Base-by-base conservation (phyloP, 2,888 invertebrate species). In the Eremobia ochroleuca region DNA sequence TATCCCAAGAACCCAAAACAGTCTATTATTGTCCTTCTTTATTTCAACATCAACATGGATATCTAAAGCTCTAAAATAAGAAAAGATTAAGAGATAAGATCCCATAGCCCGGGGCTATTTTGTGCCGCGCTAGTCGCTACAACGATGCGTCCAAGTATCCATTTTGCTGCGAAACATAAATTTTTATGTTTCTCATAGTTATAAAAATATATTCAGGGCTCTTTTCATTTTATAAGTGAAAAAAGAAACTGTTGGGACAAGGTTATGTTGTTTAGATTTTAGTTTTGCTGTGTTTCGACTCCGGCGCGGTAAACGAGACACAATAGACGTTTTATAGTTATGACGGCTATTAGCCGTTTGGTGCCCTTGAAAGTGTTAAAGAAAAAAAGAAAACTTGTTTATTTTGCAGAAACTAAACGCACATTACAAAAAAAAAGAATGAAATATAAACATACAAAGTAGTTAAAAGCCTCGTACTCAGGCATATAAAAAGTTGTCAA, bases 141-240 rank as follows among this genome's bases (percentile, higher is more conserved):
- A 79, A 86, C 81, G 87, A 87, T 81, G 87, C 78, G 82, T 77
- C 78, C 76, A 87, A 87, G 82, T 77, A 69, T 75, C 88, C 70
- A 79, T 88, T 86, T 65, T 73, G 87, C 76, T 83, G 79, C 85
- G 88, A 78, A 62, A 69, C 87, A 88, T 88, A 77, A 86, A 79
- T 85, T 88, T 87, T 87, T 87, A 88, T 83, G 76, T 59, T 81
- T 81, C 76, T 86, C 69, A 81, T 79, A 64, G 88, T 79, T 82
- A 82, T 88, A 87, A 87, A 86, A 87, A 85, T 87, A 88, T 86
- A 86, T 87, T 82, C 86, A 77, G 75, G 76, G 62, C 61, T 77
- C 75, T 74, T 72, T 34, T 43, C 58, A 61, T 69, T 74, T 73
- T 88, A 73, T 81, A 81, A 82, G 79, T 88, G 85, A 84, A 87